Conservation (phyloP, 64 coral and sea anemone species). For the Cladopsammia gracilis region DNA sequence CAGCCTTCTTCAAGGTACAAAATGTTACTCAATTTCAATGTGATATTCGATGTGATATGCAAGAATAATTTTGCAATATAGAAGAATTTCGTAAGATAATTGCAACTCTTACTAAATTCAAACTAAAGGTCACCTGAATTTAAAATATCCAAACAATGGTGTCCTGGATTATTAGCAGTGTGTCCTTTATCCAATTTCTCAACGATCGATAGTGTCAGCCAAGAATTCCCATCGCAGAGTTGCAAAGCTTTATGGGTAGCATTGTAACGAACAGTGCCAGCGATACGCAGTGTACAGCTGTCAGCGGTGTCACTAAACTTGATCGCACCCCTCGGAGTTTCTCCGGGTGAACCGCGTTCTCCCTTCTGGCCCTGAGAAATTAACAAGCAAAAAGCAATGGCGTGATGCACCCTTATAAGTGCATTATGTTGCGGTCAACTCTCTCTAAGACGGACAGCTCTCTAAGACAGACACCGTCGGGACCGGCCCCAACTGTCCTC, state of each 20-base stretch:
- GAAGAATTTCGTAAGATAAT: too few relatives aligned
- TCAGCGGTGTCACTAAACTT: conserved; percentile 5
- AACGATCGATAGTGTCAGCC: background rate
- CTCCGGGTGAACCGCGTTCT: background rate
- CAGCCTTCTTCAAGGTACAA: too few relatives aligned
- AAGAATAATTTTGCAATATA: too few relatives aligned
- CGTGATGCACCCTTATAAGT: too few relatives aligned
- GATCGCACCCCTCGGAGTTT: background rate
- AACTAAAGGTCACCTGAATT: background rate
- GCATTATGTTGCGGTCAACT: too few relatives aligned
- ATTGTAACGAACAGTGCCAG: background rate
- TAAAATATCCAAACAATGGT: background rate
- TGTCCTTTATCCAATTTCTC: background rate
- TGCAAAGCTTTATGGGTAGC: background rate
- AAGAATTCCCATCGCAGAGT: background rate
- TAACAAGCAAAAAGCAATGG: too few relatives aligned
- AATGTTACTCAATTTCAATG: too few relatives aligned
- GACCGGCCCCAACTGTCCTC: too few relatives aligned
- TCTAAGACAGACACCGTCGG: too few relatives aligned
- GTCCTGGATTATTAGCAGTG: background rate
- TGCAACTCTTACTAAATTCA: too few relatives aligned
- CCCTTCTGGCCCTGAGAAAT: background rate
- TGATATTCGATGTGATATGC: too few relatives aligned
- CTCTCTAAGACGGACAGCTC: too few relatives aligned
- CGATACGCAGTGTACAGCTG: background rate